These are phyloP conservation scores for Aphelocoma californica DNA, from an alignment of 2,797 vertebrate species.

Conservation along the genomic window DNA sequence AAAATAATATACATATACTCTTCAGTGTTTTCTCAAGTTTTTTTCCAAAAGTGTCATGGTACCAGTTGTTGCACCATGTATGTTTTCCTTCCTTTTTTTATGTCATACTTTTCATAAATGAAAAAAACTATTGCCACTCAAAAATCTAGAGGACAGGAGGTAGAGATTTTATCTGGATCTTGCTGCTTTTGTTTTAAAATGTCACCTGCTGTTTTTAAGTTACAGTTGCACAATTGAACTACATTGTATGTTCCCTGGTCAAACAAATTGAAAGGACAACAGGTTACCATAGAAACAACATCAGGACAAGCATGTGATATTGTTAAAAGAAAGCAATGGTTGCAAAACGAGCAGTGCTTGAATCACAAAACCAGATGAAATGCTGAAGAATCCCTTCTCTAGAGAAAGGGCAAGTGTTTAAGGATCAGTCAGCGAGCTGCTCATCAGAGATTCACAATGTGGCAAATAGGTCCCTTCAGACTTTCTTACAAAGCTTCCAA, in stretches of 20 bases:
- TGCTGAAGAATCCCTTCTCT: neutral
- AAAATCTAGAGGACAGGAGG: neutral
- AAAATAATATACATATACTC: neutral
- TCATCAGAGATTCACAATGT: conserved; percentile 2
- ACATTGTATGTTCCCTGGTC: neutral
- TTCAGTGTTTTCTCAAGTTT: neutral
- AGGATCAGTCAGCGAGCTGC: neutral
- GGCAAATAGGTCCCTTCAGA: neutral
- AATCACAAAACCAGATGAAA: neutral
- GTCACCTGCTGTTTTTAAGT: neutral
- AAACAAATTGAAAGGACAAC: conserved; percentile 2
- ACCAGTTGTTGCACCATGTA: neutral
- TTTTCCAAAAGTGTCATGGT: neutral
- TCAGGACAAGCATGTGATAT: neutral
- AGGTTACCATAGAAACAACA: conserved; percentile 34
- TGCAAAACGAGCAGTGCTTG: conserved; percentile 4
- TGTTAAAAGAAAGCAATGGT: neutral
- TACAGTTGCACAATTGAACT: neutral
- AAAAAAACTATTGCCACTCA: neutral
- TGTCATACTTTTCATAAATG: neutral
- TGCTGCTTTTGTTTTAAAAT: neutral
- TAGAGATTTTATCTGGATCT: neutral
- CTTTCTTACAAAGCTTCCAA: neutral
- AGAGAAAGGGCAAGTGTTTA: neutral
- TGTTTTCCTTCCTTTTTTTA: neutral